These are phyloP conservation scores for Phylloscopus trochilus DNA, from an alignment of 2,113 vertebrate species.

Conservation along the genomic window DNA sequence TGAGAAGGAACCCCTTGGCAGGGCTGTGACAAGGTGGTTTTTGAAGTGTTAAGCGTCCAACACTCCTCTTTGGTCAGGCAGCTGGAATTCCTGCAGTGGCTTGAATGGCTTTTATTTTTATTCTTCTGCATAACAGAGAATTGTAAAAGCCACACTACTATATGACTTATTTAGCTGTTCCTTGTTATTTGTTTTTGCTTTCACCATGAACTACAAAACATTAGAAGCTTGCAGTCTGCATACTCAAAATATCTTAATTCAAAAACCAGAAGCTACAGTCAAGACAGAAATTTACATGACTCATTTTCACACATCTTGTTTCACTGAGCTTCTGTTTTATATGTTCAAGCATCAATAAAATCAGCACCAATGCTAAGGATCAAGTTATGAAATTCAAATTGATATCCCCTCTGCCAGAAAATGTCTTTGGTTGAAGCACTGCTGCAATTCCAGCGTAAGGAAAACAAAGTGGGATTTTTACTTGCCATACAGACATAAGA, in stretches of 20 bases:
- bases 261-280: neutral
- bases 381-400: neutral
- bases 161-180: neutral
- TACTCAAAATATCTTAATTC: neutral
- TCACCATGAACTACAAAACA: neutral
- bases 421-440: neutral
- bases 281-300: neutral
- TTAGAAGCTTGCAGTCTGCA: neutral
- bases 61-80: neutral
- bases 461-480: neutral
- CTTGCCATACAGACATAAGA: neutral
- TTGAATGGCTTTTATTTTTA: neutral
- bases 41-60: neutral
- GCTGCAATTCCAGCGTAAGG: neutral
- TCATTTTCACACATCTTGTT: neutral
- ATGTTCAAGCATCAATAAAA: neutral
- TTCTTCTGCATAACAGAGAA: neutral
- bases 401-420: neutral
- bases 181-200: neutral
- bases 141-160: neutral
- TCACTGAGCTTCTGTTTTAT: neutral
- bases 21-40: neutral
- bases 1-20: neutral
- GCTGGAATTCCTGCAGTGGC: neutral
- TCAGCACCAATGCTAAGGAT: neutral